phyloP scores from a whole-genome alignment of 2,888 invertebrate genomes.

The Cephus rjabovi region DNA sequence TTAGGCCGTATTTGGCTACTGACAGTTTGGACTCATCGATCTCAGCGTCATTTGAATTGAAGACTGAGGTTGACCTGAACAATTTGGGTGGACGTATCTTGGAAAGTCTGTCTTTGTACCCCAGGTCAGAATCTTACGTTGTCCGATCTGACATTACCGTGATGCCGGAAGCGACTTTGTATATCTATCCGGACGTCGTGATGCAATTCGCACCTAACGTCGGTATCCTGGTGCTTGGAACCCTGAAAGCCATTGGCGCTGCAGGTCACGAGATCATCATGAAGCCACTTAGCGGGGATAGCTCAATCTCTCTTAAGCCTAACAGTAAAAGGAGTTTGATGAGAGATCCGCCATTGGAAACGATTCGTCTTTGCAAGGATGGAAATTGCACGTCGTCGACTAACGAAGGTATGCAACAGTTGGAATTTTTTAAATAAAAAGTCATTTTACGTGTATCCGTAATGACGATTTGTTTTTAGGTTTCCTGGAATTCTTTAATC shows the following conservation, averaged over 20 bases:
- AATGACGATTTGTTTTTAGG: constrained; percentile 70
- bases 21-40: constrained; percentile 82
- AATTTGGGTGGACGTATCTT: constrained; percentile 82
- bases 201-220: constrained; percentile 96
- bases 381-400: constrained; percentile 74
- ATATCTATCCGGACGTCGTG: constrained; percentile 88
- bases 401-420: constrained; percentile 63
- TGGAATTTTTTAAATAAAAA: background rate
- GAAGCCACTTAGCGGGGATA: constrained; percentile 70
- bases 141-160: constrained; percentile 93
- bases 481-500: constrained; percentile 94
- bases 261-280: constrained; percentile 82
- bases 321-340: constrained; percentile 59
- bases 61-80: constrained; percentile 71
- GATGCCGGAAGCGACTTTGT: constrained; percentile 92
- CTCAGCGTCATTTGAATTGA: constrained; percentile 75
- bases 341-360: constrained; percentile 65
- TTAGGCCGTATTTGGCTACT: constrained; percentile 86
- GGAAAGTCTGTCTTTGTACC: constrained; percentile 74
- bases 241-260: constrained; percentile 85
- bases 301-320: constrained; percentile 57
- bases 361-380: constrained; percentile 84
- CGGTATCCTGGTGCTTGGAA: constrained; percentile 94
- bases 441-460: background rate
- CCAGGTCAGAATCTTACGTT: constrained; percentile 78